Percentiles rank a stretch among this genome's conserved stretches.
These are phyloP conservation scores for Strongylocentrotus purpuratus DNA, from an alignment of 35 echinoderm and acorn worm genomes.

Conservation along the genomic window DNA sequence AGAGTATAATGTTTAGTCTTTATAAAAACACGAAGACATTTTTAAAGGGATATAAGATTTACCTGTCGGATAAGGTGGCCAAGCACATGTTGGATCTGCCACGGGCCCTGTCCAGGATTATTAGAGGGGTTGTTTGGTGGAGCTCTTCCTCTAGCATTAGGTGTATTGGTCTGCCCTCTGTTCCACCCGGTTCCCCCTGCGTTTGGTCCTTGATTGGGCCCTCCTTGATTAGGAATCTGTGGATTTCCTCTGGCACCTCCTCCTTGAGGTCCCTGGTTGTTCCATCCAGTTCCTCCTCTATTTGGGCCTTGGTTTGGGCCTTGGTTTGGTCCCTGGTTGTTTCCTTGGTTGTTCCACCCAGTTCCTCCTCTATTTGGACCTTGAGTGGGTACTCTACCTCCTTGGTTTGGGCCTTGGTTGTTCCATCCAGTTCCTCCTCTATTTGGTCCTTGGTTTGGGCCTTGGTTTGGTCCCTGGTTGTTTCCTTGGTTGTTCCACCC, in stretches of 20 bases:
- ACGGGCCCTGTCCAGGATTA: slow-evolving; percentile 10
- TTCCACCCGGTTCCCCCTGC: not conserved
- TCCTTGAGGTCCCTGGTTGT: not conserved
- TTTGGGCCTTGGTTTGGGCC: not conserved
- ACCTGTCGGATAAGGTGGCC: slow-evolving; percentile 5
- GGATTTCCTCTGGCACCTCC: slow-evolving; percentile 14
- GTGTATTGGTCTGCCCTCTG: not conserved
- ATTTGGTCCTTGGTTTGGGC: not conserved
- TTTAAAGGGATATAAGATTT: not conserved
- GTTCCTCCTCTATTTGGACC: not conserved
- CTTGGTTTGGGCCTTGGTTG: not conserved
- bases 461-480: not conserved
- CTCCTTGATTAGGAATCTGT: not conserved
- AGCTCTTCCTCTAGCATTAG: not conserved
- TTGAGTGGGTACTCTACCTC: not conserved
- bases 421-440: not conserved
- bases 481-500: not conserved
- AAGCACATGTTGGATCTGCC: not conserved
- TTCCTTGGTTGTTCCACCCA: not conserved
- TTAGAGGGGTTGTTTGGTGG: not conserved
- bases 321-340: not conserved
- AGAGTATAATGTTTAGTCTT: too few species aligned
- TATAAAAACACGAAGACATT: too few species aligned
- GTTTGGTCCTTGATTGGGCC: not conserved
- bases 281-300: not conserved